Percentiles rank a stretch among this genome's conserved stretches.
Conservation (phyloP, 1,140 invertebrate species). For the Dryas iulia region DNA sequence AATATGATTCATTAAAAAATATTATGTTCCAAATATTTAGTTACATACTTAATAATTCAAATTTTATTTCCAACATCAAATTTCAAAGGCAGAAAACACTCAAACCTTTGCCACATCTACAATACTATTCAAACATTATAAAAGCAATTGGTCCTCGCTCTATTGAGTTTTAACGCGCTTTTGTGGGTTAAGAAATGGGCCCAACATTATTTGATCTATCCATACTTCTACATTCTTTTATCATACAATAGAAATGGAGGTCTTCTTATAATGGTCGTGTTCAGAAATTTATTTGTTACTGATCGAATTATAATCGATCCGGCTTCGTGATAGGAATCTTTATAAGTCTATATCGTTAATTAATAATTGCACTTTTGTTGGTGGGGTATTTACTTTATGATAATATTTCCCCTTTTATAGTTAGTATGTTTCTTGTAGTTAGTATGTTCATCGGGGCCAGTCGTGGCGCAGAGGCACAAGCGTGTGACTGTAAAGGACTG, state of each 20-base stretch:
- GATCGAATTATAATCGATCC: slow-evolving; percentile 71
- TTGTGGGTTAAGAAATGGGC: slow-evolving; percentile 67
- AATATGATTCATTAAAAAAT: no score
- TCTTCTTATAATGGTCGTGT: slow-evolving; percentile 41
- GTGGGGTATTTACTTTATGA: background rate
- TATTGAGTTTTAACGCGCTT: slow-evolving; percentile 73
- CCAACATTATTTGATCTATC: slow-evolving; percentile 48
- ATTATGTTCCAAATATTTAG: no score
- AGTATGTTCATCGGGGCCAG: background rate
- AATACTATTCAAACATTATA: slow-evolving; percentile 35
- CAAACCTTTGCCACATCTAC: slow-evolving; percentile 14
- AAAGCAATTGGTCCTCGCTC: slow-evolving; percentile 51
- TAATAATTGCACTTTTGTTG: slow-evolving; percentile 37
- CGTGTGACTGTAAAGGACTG: no score
- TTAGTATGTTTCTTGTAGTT: background rate
- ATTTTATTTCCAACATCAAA: background rate
- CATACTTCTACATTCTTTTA: slow-evolving; percentile 29
- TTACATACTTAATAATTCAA: no score
- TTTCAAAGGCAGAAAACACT: background rate
- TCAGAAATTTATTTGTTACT: slow-evolving; percentile 65
- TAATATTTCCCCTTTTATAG: background rate
- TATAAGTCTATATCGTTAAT: slow-evolving; percentile 42
- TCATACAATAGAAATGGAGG: slow-evolving; percentile 41
- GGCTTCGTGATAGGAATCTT: slow-evolving; percentile 50
- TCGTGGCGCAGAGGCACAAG: no score